phyloP scores from a whole-genome alignment of 2,797 vertebrate species.

The Gadopsis bispinosus region DNA sequence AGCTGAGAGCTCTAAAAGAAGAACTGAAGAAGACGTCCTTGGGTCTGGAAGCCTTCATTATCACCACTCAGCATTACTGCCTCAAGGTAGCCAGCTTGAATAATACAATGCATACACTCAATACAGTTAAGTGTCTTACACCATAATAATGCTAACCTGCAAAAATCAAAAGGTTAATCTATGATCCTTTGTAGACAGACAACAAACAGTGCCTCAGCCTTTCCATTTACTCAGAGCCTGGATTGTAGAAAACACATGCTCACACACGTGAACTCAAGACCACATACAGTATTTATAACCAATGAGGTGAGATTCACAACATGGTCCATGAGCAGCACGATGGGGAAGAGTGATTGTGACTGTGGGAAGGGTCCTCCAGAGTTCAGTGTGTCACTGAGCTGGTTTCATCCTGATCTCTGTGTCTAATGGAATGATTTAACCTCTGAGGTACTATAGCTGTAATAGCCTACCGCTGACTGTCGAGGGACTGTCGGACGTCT shows the following conservation, averaged over 20 bases:
- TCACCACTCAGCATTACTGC: slow-evolving; percentile 94
- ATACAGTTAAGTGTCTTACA: not conserved
- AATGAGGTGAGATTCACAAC: slow-evolving; percentile 50
- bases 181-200: not conserved
- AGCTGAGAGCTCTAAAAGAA: slow-evolving; percentile 84
- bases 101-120: slow-evolving; percentile 2
- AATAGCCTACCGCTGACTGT: slow-evolving; percentile 27
- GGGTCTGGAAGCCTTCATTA: slow-evolving; percentile 90
- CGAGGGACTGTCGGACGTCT: slow-evolving; percentile 56
- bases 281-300: slow-evolving; percentile 54
- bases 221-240: slow-evolving; percentile 3
- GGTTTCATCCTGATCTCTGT: slow-evolving; percentile 29
- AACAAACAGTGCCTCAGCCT: slow-evolving; percentile 10
- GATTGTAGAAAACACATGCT: slow-evolving; percentile 1
- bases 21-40: slow-evolving; percentile 87
- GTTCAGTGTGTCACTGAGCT: slow-evolving; percentile 68
- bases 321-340: slow-evolving; percentile 27
- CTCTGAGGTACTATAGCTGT: slow-evolving; percentile 46
- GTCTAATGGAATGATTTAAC: slow-evolving; percentile 45
- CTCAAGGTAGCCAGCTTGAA: slow-evolving; percentile 71
- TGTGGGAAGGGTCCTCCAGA: slow-evolving; percentile 49
- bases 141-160: not conserved
- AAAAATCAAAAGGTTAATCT: not conserved
- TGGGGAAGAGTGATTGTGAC: slow-evolving; percentile 6
- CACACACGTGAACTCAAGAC: slow-evolving; percentile 17